Percentiles rank a stretch among this genome's conserved stretches.
Evolutionary conservation across 2,888 invertebrate genomes (phyloP).

Genomic region (Pomacea canaliculata): DNA sequence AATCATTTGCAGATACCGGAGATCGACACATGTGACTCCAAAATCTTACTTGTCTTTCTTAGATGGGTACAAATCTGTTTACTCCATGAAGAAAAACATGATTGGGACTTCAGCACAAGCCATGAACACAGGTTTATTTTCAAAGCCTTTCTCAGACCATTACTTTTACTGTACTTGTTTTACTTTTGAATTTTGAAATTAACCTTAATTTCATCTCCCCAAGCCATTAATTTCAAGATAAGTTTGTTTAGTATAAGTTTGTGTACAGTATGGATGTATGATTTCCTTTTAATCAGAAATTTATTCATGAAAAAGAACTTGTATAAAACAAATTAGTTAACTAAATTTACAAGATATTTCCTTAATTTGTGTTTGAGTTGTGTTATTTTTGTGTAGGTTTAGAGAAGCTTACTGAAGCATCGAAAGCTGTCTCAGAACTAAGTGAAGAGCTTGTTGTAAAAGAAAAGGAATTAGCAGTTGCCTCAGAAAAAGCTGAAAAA

Average conservation of each 20-base stretch:
- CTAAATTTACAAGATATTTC: neutral
- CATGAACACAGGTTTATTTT: constrained; percentile 59
- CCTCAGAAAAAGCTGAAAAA: constrained; percentile 65
- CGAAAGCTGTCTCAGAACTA: constrained; percentile 63
- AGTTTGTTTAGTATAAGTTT: neutral
- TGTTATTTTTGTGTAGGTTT: constrained; percentile 40
- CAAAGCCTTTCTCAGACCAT: neutral
- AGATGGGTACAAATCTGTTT: constrained; percentile 83
- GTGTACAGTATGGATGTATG: neutral
- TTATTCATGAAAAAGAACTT: neutral
- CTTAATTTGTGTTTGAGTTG: neutral
- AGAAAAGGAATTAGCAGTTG: constrained; percentile 65
- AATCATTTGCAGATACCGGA: constrained; percentile 76
- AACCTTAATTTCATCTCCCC: neutral
- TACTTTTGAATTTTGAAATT: too few relatives aligned
- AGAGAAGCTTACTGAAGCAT: constrained; percentile 65
- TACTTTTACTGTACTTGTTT: neutral
- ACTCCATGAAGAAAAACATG: constrained; percentile 83
- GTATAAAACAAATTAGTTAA: neutral
- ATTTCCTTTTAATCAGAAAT: neutral
- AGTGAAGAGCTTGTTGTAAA: constrained; percentile 67
- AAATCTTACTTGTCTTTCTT: constrained; percentile 89
- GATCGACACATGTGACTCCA: constrained; percentile 88
- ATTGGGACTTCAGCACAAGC: constrained; percentile 79
- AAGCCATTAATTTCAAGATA: neutral